Evolutionary conservation across 1,140 invertebrate genomes (phyloP).

Genomic region (Caenorhabditis inopinata): DNA sequence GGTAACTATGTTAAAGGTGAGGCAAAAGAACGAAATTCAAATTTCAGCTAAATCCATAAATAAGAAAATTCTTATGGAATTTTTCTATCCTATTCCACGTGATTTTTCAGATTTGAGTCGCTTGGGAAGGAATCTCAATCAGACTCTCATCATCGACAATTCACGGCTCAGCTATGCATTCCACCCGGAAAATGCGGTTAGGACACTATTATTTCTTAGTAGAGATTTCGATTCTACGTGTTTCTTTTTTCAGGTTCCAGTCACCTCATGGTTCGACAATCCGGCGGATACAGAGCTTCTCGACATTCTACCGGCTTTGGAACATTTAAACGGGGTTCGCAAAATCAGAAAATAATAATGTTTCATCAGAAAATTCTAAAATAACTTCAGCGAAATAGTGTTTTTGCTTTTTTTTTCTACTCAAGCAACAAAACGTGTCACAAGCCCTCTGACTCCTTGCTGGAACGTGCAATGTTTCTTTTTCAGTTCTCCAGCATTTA

Average conservation of each 20-base stretch:
- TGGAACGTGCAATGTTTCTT: not conserved
- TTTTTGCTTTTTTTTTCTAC: too few species aligned
- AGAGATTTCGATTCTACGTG: too few species aligned
- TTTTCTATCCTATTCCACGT: too few species aligned
- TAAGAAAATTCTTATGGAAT: not conserved
- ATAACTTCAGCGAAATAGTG: too few species aligned
- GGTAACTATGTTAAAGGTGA: slow-evolving; percentile 94
- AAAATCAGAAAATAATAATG: too few species aligned
- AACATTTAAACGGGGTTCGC: slow-evolving; percentile 68
- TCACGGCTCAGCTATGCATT: slow-evolving; percentile 99
- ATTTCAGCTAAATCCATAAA: not conserved
- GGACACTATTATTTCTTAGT: slow-evolving; percentile 60
- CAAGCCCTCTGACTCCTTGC: too few species aligned
- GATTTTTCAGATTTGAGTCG: slow-evolving; percentile 81
- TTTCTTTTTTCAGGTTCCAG: slow-evolving; percentile 77
- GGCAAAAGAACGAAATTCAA: not conserved
- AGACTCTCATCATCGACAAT: slow-evolving; percentile 98
- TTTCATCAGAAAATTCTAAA: too few species aligned
- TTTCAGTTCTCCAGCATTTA: slow-evolving; percentile 10
- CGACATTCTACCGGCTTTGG: slow-evolving; percentile 91
- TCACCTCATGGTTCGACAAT: slow-evolving; percentile 95
- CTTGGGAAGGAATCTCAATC: slow-evolving; percentile 88
- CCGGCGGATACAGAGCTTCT: slow-evolving; percentile 89
- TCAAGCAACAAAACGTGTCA: too few species aligned
- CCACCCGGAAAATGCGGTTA: slow-evolving; percentile 99